Evolutionary conservation across 2,888 invertebrate species (phyloP).

Genomic region (Lepas anatifera): DNA sequence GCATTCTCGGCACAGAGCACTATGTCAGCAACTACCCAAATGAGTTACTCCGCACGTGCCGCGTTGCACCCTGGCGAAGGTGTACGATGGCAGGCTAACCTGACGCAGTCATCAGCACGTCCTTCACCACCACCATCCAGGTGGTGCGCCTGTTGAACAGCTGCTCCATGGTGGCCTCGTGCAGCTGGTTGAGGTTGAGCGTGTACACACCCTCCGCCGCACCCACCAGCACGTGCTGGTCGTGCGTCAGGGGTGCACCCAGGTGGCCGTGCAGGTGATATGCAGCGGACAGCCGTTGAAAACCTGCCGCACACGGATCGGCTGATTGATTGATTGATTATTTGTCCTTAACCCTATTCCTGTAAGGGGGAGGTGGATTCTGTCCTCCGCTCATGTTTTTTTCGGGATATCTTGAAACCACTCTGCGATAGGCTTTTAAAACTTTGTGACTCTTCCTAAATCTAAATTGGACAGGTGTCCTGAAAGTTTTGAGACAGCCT

Average conservation of each 20-base stretch:
- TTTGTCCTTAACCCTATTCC: too few species aligned
- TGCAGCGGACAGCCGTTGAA: conserved; percentile 95
- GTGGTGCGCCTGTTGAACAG: conserved; percentile 85
- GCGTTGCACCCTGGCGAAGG: background rate
- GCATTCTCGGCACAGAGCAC: too few species aligned
- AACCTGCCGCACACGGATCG: too few species aligned
- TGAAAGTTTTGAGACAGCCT: too few species aligned
- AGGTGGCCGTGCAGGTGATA: conserved; percentile 93
- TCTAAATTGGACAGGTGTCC: too few species aligned
- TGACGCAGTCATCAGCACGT: conserved; percentile 93
- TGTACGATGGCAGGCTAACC: conserved; percentile 42
- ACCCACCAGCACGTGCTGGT: conserved; percentile 89
- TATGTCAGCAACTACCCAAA: too few species aligned
- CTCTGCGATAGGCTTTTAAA: too few species aligned
- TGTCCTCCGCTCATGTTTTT: too few species aligned
- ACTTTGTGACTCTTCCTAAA: too few species aligned
- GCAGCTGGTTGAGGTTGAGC: conserved; percentile 89
- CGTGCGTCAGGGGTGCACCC: conserved; percentile 97
- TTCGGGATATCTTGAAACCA: too few species aligned
- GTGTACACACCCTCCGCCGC: conserved; percentile 98
- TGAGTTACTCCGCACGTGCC: background rate
- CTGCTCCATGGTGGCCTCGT: conserved; percentile 93
- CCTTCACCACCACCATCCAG: conserved; percentile 98
- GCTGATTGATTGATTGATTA: too few species aligned
- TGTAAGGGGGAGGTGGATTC: too few species aligned